phyloP scores from a whole-genome alignment of 2,113 vertebrate genomes.

The Okapia johnstoni region DNA sequence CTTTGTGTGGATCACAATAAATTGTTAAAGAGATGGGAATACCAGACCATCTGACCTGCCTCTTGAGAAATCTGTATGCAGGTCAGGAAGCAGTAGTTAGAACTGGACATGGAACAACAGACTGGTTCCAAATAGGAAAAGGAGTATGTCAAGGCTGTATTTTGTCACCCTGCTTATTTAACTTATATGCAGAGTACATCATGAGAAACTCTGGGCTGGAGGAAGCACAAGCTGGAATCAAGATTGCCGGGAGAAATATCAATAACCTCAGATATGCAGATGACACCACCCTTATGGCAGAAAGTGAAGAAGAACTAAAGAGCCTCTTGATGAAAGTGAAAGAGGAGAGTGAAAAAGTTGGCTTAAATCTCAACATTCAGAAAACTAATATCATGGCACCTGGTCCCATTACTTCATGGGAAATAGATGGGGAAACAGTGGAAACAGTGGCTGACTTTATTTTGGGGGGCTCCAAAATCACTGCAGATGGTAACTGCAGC shows the following conservation, averaged over 20 bases:
- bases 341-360: background rate
- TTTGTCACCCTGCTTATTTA: background rate
- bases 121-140: background rate
- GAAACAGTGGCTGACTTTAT: background rate
- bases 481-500: background rate
- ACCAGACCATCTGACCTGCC: background rate
- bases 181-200: background rate
- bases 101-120: background rate
- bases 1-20: background rate
- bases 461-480: background rate
- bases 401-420: background rate
- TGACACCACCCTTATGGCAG: background rate
- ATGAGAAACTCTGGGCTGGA: background rate
- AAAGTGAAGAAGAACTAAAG: background rate
- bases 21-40: background rate
- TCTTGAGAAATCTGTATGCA: background rate
- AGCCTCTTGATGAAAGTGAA: background rate
- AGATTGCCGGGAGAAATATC: background rate
- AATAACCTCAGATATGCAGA: background rate
- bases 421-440: background rate
- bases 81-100: background rate
- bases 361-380: background rate
- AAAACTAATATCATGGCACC: background rate
- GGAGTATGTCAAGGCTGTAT: background rate
- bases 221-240: background rate